Evolutionary conservation across 2,113 vertebrate genomes (phyloP), one percentile per base, ranked within the genome.

Genomic region (Alaudala cheleensis): DNA sequence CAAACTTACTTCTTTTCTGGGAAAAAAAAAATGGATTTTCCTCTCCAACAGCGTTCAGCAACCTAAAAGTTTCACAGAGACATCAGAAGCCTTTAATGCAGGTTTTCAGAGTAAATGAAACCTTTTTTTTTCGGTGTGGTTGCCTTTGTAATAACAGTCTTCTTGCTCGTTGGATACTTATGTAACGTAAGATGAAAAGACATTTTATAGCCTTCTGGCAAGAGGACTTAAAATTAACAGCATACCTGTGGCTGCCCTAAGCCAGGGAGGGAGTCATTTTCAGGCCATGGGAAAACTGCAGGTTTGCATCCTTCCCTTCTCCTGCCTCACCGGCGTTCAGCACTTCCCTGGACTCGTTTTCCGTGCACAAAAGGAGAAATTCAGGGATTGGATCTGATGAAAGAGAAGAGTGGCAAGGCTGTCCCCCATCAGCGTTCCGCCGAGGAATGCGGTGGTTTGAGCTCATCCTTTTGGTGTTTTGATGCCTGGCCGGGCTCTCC

Each of bases 101-200:
- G 95, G 96, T 93, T 94, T 81, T 94, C 87, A 89, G 89, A 81
- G 88, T 79, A 96, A 95, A 97, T 47, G 90, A 96, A 92, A 71
- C 66, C 70, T 93, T 94, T 97, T 57, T 97, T 57, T 31, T 92
- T 95, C 60, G 5, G 81, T 72, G 86, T 85, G 95, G 96, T 92
- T 97, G 88, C 96, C 88, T 95, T 96, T 96, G 90, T 97, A 97
- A 97, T 92, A 96, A 92, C 94, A 95, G 96, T 82, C 95, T 39
- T 95, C 94, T 96, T 95, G 92, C 96, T 96, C 96, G 96, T 93
- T 96, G 93, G 94, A 82, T 91, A 74, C 95, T 94, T 95, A 95
- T 65, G 96, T 96, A 98, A 97, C 62, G 0, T 73, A 96, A 97
- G 97, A 98, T 97, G 95, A 98, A 97, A 98, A 97, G 97, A 91